Evolutionary conservation across 2,888 invertebrate species (phyloP).

Genomic region (Lochmaea crataegi): DNA sequence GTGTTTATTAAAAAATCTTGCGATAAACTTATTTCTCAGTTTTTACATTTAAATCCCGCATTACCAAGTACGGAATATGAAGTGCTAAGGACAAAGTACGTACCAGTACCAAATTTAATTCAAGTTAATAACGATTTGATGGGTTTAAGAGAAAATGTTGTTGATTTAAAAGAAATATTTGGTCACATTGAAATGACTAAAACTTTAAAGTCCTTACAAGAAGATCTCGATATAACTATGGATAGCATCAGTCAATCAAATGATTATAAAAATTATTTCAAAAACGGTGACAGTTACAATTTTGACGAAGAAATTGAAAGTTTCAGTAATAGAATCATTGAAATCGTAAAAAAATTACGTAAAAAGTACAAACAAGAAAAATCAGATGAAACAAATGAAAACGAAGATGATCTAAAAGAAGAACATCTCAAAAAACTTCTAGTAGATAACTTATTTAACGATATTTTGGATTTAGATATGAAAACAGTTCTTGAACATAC

Average conservation of each 20-base stretch:
- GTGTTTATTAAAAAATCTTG: conserved; percentile 41
- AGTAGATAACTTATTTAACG: conserved; percentile 71
- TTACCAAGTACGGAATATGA: conserved; percentile 52
- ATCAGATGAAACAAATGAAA: conserved; percentile 57
- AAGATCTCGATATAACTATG: not conserved
- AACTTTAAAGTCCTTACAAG: not conserved
- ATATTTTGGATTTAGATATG: conserved; percentile 72
- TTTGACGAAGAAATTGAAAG: conserved; percentile 43
- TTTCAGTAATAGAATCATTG: conserved; percentile 44
- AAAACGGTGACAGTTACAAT: conserved; percentile 23
- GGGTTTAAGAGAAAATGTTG: conserved; percentile 29
- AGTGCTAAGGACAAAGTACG: conserved; percentile 51
- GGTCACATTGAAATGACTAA: conserved; percentile 27
- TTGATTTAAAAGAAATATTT: conserved; percentile 29
- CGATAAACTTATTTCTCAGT: conserved; percentile 47
- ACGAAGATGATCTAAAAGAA: conserved; percentile 68
- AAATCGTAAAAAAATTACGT: conserved; percentile 52
- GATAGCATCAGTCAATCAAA: not conserved
- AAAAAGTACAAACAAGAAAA: conserved; percentile 53
- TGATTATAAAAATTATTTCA: conserved; percentile 26
- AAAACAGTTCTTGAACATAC: conserved; percentile 59
- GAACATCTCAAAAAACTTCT: conserved; percentile 77
- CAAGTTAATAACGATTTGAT: conserved; percentile 33
- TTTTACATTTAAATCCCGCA: conserved; percentile 51
- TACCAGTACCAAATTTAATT: conserved; percentile 48